Evolutionary conservation across 2,113 vertebrate species (phyloP).

Genomic region (Eurypyga helias): DNA sequence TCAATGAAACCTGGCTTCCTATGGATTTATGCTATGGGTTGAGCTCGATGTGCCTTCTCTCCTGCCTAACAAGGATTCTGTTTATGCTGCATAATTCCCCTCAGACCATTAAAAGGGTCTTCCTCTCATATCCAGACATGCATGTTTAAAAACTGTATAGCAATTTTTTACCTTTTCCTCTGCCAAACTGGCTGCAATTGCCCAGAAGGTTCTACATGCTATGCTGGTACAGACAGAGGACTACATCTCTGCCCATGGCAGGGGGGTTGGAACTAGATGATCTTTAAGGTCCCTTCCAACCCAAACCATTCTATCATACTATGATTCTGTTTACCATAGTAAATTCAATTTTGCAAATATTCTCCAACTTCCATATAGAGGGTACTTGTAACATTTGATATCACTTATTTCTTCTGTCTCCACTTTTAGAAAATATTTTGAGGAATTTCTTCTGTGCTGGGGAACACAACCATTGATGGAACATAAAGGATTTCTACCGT

Average conservation of each 20-base stretch:
- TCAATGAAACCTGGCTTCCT: not conserved
- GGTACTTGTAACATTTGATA: not conserved
- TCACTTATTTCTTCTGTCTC: not conserved
- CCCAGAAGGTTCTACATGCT: not conserved
- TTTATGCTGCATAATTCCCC: not conserved
- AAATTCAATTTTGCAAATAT: not conserved
- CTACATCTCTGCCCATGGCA: too few species aligned
- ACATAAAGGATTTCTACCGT: not conserved
- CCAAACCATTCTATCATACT: too few species aligned
- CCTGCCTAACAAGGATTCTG: not conserved
- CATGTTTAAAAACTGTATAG: not conserved
- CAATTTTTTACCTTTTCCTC: not conserved
- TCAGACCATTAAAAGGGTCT: not conserved
- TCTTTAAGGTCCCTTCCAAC: too few species aligned
- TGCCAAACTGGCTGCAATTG: not conserved
- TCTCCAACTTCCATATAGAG: not conserved
- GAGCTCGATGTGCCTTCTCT: not conserved
- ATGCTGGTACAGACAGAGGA: not conserved
- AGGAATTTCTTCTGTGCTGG: not conserved
- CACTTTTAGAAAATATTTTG: not conserved
- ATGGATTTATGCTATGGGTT: not conserved
- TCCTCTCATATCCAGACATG: not conserved
- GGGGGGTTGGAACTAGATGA: too few species aligned
- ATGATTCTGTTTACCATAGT: not conserved
- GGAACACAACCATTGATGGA: not conserved